Base-by-base conservation (phyloP, 2,113 vertebrate species). In the Plestiodon gilberti region DNA sequence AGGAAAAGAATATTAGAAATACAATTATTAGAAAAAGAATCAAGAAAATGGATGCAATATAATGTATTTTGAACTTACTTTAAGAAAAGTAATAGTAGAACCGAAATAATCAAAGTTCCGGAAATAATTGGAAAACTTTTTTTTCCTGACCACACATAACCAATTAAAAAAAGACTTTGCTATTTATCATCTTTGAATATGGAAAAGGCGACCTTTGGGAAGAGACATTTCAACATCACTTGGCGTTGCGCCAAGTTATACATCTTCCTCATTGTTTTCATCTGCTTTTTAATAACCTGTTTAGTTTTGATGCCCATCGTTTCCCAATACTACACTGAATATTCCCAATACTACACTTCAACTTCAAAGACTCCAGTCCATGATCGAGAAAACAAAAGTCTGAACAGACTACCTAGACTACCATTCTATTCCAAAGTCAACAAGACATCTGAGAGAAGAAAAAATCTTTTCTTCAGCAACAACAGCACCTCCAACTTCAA, bases 51-150 rank as follows among this genome's bases (percentile, higher is more conserved):
- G n/a, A 69, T 15, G n/a, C 6, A 28, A 11, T 30, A 18, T 9
- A 43, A 1, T 38, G 3, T 6, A 40, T 67, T 40, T 71, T 74
- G 65, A 55, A 2, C 2, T 43, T 48, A 8, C 2, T 28, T 38
- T 57, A 35, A 55, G 22, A 71, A 82, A 48, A 33, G 14, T 38
- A 25, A 22, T 40, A 74, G 77, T 7, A 18, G 82, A 85, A 73
- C 17, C 1, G 33, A 30, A 86, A 80, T 28, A 80, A 62, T 61
- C 0, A 1, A 75, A 33, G n/a, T 69, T 69, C 67, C 14, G 52
- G 74, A 83, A 89, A 62, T 69, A 62, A 40, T 35, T 65, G 15
- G 69, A 73, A 81, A 71, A 70, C 70, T 11, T 8, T 48, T 25
- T 65, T 80, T 3, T 84, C 73, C 43, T 88, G 80, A 73, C 1